Evolutionary conservation across 1,140 invertebrate species (phyloP), one percentile per base, ranked within the genome.

Genomic region (Trichogramma pretiosum): DNA sequence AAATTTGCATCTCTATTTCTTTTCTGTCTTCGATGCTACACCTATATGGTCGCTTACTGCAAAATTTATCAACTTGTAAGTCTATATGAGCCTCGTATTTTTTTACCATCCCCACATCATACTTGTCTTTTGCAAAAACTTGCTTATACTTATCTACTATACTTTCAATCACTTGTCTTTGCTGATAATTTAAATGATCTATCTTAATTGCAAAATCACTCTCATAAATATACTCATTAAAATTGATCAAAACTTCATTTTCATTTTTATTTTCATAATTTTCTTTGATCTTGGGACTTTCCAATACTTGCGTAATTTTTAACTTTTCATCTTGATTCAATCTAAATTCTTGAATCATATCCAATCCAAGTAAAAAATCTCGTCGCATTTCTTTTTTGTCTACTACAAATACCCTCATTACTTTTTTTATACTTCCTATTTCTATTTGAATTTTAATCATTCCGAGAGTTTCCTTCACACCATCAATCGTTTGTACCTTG

Each of bases 81-180:
- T 54, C 52, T 2, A 54, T 50, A 23, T 26, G 9, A 1, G 48
- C 53, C 37, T 54, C 48, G 19, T 51, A 51, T 9, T 47, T 35
- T 38, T 24, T 51, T 0, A 52, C 38, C 11, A 43, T 52, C 1
- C 49, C 46, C 5, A 51, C 24, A 13, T 52, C 46, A 18, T 55
- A 52, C 39, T 52, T 55, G 30, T 49, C 26, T 52, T 45, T 50
- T 26, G 52, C 48, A 41, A 54, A 50, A 11, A 50, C 11, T 2
- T 24, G n/a, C 10, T 50, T 50, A 33, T 54, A 46, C 49, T 49
- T 24, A 2, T 43, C 14, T n/a, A 51, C 38, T 13, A 51, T 2
- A 24, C 42, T 38, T 5, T 46, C 18, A 32, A 51, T 54, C 36
- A 36, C 17, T 22, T 1, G 17, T 38, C 32, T 44, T 40, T 54